Base-by-base conservation (phyloP, 2,888 invertebrate species). In the Mimumesa dahlbomi region DNA sequence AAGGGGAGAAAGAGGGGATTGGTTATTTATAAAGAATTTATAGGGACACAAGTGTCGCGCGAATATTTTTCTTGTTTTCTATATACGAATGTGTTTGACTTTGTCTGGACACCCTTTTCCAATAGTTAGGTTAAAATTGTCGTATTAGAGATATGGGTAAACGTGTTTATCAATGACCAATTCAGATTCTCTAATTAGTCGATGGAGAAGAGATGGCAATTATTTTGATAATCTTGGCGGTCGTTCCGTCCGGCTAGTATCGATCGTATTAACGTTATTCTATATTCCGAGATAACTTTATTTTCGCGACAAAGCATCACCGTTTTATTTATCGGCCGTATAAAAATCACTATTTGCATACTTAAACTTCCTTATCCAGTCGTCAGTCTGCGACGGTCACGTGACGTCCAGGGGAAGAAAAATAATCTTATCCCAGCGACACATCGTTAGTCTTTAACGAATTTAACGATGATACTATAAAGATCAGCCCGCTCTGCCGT, bases 381-480 rank as follows among this genome's bases (percentile, higher is more conserved):
- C 38, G 6, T 14, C 14, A 9, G 14, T 16, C 2, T 2, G 5
- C 7, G 1, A 40, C 7, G 2, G 18, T 2, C 40, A 9, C 14
- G 11, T 1, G 58, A 22, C 6, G 9, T 9, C 11, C 3, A 14
- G 50, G 19, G 11, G n/a, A 31, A 5, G 2, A 49, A 54, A 54
- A 63, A 29, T 73, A 68, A 74, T 79, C 77, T 78, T 78, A 79
- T 79, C 72, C 64, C 4, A 14, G 16, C 50, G 66, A 71, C 73
- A 67, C 59, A 43, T 74, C 78, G 71, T 76, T 67, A 69, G 64
- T 75, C 64, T 71, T 58, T 68, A 66, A 64, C 72, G 69, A 65
- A 66, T 78, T 78, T 78, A 78, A 78, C 75, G 78, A 70, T 67
- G 57, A 67, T 53, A 52, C 68, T 54, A 65, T 75, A 78, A 78